Evolutionary conservation across 2,113 vertebrate species (phyloP).

Genomic region (Thamnophis sirtalis): DNA sequence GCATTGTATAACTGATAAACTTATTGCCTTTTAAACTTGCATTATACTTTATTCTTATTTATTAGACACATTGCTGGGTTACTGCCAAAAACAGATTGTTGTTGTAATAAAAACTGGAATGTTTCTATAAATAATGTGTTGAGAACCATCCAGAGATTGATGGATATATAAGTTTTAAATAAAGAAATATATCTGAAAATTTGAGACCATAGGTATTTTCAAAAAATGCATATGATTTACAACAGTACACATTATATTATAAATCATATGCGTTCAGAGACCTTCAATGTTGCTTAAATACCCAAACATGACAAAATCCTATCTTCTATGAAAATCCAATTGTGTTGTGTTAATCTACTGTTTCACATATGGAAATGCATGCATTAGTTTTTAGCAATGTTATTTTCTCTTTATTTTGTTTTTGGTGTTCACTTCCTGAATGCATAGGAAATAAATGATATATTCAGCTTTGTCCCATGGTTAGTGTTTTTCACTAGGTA

Average conservation of each 20-base stretch:
- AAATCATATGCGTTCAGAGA: neutral
- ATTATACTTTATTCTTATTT: neutral
- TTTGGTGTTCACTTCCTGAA: neutral
- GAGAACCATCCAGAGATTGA: neutral
- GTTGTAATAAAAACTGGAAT: neutral
- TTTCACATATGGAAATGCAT: neutral
- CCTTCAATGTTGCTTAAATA: neutral
- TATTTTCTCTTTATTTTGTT: neutral
- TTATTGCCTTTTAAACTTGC: neutral
- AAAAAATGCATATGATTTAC: neutral
- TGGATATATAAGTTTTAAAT: neutral
- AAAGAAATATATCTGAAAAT: neutral
- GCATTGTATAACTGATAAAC: neutral
- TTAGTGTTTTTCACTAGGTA: neutral
- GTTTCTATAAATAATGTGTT: neutral
- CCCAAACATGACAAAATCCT: neutral
- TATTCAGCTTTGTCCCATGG: neutral
- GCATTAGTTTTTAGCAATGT: neutral
- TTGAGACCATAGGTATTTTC: neutral
- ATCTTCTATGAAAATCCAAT: neutral
- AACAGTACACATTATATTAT: neutral
- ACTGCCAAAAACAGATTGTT: neutral
- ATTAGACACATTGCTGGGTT: neutral
- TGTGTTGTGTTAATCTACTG: neutral
- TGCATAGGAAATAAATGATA: rapidly evolving